Evolutionary conservation across 1,140 invertebrate genomes (phyloP), one percentile per base, ranked within the genome.

Genomic region (Drosophila quadrilineata): DNA sequence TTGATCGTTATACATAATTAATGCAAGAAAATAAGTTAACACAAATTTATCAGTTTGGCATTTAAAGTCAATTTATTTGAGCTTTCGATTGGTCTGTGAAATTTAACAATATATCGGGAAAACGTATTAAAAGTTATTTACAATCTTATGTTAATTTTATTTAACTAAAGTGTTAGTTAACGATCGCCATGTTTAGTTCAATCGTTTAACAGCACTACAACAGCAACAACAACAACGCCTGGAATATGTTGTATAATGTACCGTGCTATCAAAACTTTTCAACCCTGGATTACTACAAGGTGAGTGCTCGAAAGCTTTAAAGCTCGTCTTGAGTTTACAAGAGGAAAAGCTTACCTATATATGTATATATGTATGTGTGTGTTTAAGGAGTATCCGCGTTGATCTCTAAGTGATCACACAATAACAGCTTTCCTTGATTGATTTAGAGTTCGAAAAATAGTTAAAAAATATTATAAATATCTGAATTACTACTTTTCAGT

Each of bases 171-270:
- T 40, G 14, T 40, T 40, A 16, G 26, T 48, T 40, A 41, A 29
- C 19, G 14, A 41, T 49, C 36, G 28, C 24, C 29, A 33, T 36
- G 53, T 21, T 0, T 38, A 60, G 46, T 19, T 35, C n/a, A 40
- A 40, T 46, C 48, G 43, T 60, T 46, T 31, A 53, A 26, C 45
- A 29, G 29, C 36, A 16, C 9, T 45, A 19, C 28, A 60, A 24
- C 38, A 29, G 22, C 53, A 64, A 26, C 46, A 67, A 31, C 63
- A 59, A 65, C 74, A 75, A 75, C 77, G 66, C 69, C 50, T 75
- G 75, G 75, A 88, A 80, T 88, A 88, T 89, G 87, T 89, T 89
- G 87, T 89, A 89, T 89, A 89, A 89, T 89, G 87, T 89, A 59
- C 80, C 87, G 54, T 87, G 84, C 52, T 89, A 84, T 84, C 85